These are phyloP conservation scores for Lycaon pictus DNA, from an alignment of 2,113 vertebrate species.

Conservation along the genomic window DNA sequence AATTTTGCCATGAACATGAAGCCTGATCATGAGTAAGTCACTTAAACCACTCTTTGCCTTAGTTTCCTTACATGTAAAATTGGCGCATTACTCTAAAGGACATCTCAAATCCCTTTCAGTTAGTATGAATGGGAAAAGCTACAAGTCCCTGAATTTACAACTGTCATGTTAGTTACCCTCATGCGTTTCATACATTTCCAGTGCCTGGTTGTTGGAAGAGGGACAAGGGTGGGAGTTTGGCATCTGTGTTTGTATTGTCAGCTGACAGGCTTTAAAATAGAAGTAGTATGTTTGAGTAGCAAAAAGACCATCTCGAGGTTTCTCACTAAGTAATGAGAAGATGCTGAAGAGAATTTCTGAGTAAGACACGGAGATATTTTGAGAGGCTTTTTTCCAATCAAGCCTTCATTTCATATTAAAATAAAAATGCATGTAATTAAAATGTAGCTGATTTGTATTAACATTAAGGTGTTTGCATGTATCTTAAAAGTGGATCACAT, in stretches of 20 bases:
- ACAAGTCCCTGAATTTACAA: background rate
- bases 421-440: background rate
- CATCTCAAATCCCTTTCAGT: background rate
- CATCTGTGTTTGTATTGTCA: slow-evolving; percentile 26
- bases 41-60: background rate
- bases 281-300: background rate
- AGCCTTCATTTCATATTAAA: background rate
- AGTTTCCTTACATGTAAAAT: background rate
- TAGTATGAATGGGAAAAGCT: slow-evolving; percentile 5
- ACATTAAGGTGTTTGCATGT: background rate
- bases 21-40: background rate
- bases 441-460: background rate
- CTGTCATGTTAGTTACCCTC: background rate
- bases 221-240: background rate
- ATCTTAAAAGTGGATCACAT: background rate
- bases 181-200: background rate
- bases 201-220: background rate
- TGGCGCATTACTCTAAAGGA: background rate
- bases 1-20: background rate
- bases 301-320: background rate
- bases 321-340: slow-evolving; percentile 34
- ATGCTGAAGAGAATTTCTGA: background rate
- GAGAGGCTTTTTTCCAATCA: background rate
- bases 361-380: background rate
- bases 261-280: background rate